Conservation (phyloP, 2,888 invertebrate species). For the Mythimna loreyi region DNA sequence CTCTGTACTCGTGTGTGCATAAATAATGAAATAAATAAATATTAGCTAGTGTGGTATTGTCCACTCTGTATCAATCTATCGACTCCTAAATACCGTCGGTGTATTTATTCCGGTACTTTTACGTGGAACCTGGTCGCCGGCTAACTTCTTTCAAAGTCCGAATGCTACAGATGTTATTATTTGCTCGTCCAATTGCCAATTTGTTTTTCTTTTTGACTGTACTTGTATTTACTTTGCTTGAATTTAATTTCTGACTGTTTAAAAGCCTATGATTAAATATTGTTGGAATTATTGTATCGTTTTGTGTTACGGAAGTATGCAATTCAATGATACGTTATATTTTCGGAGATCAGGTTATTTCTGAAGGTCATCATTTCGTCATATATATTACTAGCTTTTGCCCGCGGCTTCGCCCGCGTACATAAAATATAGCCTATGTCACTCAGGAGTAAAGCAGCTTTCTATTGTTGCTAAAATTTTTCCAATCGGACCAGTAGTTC, state of each 20-base stretch:
- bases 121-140: conserved; percentile 77
- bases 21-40: too few species aligned
- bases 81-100: conserved; percentile 78
- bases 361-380: neutral
- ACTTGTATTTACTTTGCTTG: conserved; percentile 54
- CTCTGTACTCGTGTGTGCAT: too few species aligned
- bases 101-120: conserved; percentile 87
- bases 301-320: neutral
- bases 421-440: too few species aligned
- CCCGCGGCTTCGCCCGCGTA: too few species aligned
- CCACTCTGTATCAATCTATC: conserved; percentile 68
- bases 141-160: conserved; percentile 68
- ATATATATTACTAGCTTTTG: too few species aligned
- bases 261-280: neutral
- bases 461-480: too few species aligned
- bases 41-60: conserved; percentile 68
- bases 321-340: neutral
- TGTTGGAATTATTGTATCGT: neutral
- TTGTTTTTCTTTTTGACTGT: conserved; percentile 70
- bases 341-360: neutral
- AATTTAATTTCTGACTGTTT: conserved; percentile 43
- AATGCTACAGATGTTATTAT: conserved; percentile 74
- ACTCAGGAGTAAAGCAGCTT: too few species aligned
- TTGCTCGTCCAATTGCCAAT: conserved; percentile 74
- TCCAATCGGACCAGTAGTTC: too few species aligned